Conservation (phyloP, 2,797 vertebrate species). For the Simalia tracyae region DNA sequence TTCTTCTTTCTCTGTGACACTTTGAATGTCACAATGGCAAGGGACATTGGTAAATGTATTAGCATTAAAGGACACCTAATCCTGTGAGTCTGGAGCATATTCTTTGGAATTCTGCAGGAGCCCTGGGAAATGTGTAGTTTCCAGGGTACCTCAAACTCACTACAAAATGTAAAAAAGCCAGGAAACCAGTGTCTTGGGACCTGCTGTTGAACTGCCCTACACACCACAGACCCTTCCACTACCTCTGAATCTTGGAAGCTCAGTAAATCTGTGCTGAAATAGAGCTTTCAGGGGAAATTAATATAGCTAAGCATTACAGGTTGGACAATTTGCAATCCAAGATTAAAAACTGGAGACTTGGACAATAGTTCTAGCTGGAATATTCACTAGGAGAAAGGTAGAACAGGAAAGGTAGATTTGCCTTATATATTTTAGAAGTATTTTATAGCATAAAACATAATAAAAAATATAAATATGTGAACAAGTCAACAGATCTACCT, state of each 20-base stretch:
- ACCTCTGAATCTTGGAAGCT: neutral
- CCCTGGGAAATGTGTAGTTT: neutral
- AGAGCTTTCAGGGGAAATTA: too few relatives aligned
- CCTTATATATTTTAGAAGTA: neutral
- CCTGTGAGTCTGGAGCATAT: too few relatives aligned
- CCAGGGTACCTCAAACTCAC: neutral
- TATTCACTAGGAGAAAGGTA: neutral
- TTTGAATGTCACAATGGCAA: neutral
- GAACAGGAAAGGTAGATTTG: neutral
- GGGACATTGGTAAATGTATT: neutral
- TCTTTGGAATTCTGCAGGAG: neutral
- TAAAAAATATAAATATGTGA: neutral
- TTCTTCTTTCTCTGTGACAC: neutral
- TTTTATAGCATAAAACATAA: neutral
- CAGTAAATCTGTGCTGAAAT: too few relatives aligned
- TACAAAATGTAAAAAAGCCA: neutral
- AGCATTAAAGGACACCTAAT: too few relatives aligned
- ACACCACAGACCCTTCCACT: neutral
- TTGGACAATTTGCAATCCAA: neutral
- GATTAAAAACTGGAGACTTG: neutral
- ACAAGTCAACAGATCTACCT: neutral
- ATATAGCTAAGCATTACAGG: neutral
- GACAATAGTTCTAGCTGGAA: neutral
- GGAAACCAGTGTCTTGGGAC: neutral
- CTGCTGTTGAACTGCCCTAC: neutral